Evolutionary conservation across 2,797 vertebrate genomes (phyloP).

Genomic region (Smutsia temminckii): DNA sequence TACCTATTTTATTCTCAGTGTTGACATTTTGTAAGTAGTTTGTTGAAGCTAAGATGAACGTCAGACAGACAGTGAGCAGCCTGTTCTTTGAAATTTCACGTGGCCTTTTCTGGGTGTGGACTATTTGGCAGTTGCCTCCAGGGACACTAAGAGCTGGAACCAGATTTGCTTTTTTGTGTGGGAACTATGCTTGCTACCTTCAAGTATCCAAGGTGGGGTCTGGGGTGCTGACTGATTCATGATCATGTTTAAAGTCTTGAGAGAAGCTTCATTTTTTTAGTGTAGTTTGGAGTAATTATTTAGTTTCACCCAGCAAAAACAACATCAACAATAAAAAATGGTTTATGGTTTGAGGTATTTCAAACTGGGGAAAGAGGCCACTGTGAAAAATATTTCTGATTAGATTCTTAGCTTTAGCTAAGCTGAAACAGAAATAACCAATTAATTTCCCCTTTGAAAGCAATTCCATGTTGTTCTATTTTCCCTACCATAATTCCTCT

Average conservation of each 20-base stretch:
- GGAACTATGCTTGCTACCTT: background rate
- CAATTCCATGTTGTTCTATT: constrained; percentile 45
- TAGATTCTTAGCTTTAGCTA: constrained; percentile 58
- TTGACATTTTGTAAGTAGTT: constrained; percentile 62
- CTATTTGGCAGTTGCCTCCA: background rate
- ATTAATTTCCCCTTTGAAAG: constrained; percentile 70
- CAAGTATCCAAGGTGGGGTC: background rate
- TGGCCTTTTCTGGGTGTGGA: constrained; percentile 11
- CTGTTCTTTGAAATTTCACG: constrained; percentile 47
- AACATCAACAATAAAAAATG: background rate
- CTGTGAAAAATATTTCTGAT: constrained; percentile 63
- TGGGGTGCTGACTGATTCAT: background rate
- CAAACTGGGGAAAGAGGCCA: constrained; percentile 1
- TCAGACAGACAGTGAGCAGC: background rate
- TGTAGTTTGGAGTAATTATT: constrained; percentile 41
- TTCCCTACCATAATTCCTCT: constrained; percentile 22
- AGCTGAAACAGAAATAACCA: constrained; percentile 63
- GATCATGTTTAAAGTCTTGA: background rate
- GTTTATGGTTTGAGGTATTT: background rate
- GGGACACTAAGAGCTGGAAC: background rate
- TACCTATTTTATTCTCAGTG: constrained; percentile 44
- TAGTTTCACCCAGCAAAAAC: background rate
- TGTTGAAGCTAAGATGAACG: constrained; percentile 47
- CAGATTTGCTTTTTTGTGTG: background rate
- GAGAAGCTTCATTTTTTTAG: background rate